Evolutionary conservation across 2,888 invertebrate species (phyloP), one percentile per base, ranked within the genome.

Genomic region (Drosophila robusta): DNA sequence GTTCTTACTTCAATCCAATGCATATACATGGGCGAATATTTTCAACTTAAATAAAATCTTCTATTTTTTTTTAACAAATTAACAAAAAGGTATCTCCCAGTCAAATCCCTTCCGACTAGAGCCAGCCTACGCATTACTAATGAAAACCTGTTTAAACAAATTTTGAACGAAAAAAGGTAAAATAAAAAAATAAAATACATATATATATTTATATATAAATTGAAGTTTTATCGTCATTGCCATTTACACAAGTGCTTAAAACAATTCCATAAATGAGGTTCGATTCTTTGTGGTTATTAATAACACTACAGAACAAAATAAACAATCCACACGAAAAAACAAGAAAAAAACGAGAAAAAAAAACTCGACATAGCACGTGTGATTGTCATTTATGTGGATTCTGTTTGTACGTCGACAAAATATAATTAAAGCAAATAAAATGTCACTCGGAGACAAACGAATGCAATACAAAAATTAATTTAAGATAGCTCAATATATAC

Each of bases 171-270:
- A 39, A 47, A 29, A 12, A 12, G 4, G 1, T 24, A 22, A 8
- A 49, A 24, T 41, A 47, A 18, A n/a, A 24, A 8, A 49, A 38
- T 46, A 52, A 18, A n/a, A 34, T 34, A 14, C 24, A 16, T 54
- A 54, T 44, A 12, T 14, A 60, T 38, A 26, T 8, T n/a, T 54
- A 49, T 44, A 60, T 38, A 26, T 8, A 16, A 54, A 49, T 44
- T 56, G 4, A 67, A 47, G 38, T 46, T 44, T 41, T 46, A 29
- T 47, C 55, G 24, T 34, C 63, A 34, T 50, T 55, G 58, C 57
- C 38, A 74, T 74, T 74, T 73, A 51, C 64, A 73, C 72, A 74
- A 74, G 64, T 73, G 72, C 51, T 41, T 16, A 1, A 2, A 47
- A 44, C 50, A 47, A 51, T 29, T 18, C 16, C 18, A 18, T 5